Percentiles rank a stretch among this genome's conserved stretches.
These are phyloP conservation scores for Anthophora plumipes DNA, from an alignment of 2,888 invertebrate species.

Conservation along the genomic window DNA sequence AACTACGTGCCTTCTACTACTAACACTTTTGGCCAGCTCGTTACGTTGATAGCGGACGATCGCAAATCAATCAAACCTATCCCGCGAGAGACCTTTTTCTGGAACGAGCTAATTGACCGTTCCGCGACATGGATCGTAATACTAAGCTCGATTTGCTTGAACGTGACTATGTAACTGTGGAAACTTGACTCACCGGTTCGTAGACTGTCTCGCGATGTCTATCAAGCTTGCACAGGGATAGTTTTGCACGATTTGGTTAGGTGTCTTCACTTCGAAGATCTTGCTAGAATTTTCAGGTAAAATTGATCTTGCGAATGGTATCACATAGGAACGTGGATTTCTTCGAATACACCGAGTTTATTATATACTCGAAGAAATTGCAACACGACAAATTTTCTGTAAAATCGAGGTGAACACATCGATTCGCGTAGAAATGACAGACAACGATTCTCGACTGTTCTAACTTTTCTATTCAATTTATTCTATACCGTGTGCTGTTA, in stretches of 20 bases:
- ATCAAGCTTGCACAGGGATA: background rate
- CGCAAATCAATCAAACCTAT: conserved; percentile 64
- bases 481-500: background rate
- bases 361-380: too few species aligned
- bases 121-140: background rate
- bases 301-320: background rate
- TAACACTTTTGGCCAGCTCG: conserved; percentile 44
- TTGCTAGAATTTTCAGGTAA: background rate
- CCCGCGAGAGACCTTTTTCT: conserved; percentile 1
- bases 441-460: conserved; percentile 37
- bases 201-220: background rate
- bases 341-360: too few species aligned
- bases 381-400: conserved; percentile 33
- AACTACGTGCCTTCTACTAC: conserved; percentile 22
- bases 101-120: conserved; percentile 26
- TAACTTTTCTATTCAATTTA: too few species aligned
- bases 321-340: background rate
- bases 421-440: background rate
- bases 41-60: conserved; percentile 49
- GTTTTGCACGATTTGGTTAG: conserved; percentile 24
- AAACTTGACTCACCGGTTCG: conserved; percentile 37
- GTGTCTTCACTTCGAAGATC: background rate
- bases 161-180: conserved; percentile 1
- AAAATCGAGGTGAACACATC: background rate
- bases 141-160: background rate